These are phyloP conservation scores for Gadus chalcogrammus DNA, from an alignment of 2,113 vertebrate genomes.

Conservation along the genomic window DNA sequence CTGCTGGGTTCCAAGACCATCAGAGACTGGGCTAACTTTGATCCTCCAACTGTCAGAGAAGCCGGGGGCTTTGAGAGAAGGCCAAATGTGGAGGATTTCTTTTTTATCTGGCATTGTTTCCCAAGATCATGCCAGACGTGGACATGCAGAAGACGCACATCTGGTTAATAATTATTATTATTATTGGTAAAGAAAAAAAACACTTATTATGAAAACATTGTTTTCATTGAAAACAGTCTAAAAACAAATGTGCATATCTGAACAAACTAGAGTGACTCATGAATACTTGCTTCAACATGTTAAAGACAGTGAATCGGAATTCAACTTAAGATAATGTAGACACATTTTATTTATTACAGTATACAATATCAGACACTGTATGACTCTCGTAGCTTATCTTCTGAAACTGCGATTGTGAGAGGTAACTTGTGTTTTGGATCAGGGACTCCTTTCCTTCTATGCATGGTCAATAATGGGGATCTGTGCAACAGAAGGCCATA, in stretches of 20 bases:
- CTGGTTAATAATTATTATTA: slow-evolving; percentile 7
- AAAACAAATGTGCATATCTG: slow-evolving; percentile 5
- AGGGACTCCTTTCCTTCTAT: background rate
- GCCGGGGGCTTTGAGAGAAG: slow-evolving; percentile 5
- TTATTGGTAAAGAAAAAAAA: no score
- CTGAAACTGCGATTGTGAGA: background rate
- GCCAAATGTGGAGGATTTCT: background rate
- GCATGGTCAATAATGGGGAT: background rate
- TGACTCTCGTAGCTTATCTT: background rate
- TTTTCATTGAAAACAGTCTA: background rate
- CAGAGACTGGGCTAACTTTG: slow-evolving; percentile 18
- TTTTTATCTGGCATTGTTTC: slow-evolving; percentile 25
- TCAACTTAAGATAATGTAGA: background rate
- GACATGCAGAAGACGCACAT: slow-evolving; percentile 24
- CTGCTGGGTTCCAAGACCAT: slow-evolving; percentile 12
- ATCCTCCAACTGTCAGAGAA: slow-evolving; percentile 10
- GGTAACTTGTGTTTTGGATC: no score
- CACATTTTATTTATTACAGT: background rate
- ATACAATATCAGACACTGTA: background rate
- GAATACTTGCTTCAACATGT: background rate
- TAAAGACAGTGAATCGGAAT: background rate
- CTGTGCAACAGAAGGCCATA: background rate
- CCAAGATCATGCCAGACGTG: slow-evolving; percentile 9
- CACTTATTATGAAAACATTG: no score
- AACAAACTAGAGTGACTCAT: background rate